Evolutionary conservation across 2,888 invertebrate genomes (phyloP).

Genomic region (Xylophagus ater): DNA sequence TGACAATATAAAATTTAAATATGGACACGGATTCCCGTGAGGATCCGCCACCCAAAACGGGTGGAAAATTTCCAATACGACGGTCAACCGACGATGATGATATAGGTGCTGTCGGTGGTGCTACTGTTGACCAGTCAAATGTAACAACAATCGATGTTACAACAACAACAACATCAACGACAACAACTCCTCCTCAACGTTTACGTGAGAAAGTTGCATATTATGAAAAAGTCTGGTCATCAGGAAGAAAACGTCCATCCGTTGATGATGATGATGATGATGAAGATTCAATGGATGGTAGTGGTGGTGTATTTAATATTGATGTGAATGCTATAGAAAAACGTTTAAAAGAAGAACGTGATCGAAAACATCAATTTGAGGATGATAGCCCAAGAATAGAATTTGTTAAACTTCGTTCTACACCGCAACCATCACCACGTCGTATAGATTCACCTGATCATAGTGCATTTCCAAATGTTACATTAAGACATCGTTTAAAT

Average conservation of each 20-base stretch:
- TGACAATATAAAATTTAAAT: constrained; percentile 3
- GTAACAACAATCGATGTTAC: too few species aligned
- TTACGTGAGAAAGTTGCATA: constrained; percentile 65
- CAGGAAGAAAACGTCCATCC: constrained; percentile 32
- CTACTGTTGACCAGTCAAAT: too few species aligned
- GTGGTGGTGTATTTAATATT: constrained; percentile 35
- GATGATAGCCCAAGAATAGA: constrained; percentile 47
- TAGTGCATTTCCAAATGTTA: constrained; percentile 35
- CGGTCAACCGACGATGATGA: constrained; percentile 11
- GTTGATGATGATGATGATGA: constrained; percentile 37
- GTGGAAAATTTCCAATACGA: constrained; percentile 1
- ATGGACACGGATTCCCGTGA: constrained; percentile 14
- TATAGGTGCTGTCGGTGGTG: constrained; percentile 18
- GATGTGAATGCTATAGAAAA: constrained; percentile 51
- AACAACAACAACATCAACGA: constrained; percentile 17
- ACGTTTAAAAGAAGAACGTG: constrained; percentile 45
- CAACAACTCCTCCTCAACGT: constrained; percentile 34
- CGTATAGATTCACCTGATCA: constrained; percentile 30
- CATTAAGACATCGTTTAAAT: constrained; percentile 40
- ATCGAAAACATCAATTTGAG: constrained; percentile 38
- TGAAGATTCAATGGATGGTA: constrained; percentile 28
- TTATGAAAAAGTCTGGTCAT: constrained; percentile 69
- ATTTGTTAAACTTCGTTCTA: constrained; percentile 47
- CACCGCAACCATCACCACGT: constrained; percentile 43
- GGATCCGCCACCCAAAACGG: constrained; percentile 10